A percentile compares a stretch with the other conserved stretches of the same genome.
phyloP scores from a whole-genome alignment of 2,888 invertebrate species.

The Ophion costatus region DNA sequence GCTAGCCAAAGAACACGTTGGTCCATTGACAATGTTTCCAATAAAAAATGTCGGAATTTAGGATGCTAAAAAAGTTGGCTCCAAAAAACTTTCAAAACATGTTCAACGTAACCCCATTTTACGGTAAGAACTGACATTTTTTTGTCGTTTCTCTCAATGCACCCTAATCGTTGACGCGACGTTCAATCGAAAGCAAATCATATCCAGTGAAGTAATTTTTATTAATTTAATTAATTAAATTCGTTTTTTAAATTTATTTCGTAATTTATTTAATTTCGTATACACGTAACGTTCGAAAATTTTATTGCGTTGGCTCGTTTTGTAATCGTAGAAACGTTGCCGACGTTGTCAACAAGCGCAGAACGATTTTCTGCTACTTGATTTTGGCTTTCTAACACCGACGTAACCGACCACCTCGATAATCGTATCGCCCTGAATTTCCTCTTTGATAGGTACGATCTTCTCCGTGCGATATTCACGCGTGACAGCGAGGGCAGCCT shows the following conservation, averaged over 20 bases:
- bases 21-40: too few species aligned
- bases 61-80: too few species aligned
- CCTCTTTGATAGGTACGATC: conserved; percentile 78
- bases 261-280: neutral
- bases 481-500: conserved; percentile 83
- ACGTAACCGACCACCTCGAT: conserved; percentile 84
- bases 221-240: too few species aligned
- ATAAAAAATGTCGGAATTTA: too few species aligned
- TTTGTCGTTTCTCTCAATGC: neutral
- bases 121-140: too few species aligned
- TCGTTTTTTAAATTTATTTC: too few species aligned
- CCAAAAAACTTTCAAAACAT: too few species aligned
- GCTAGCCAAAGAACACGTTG: too few species aligned
- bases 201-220: too few species aligned
- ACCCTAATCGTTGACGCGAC: neutral
- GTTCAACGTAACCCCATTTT: too few species aligned
- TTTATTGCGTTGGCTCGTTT: neutral
- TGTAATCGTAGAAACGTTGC: neutral
- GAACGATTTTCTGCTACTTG: conserved; percentile 22
- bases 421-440: conserved; percentile 80
- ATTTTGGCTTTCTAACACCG: conserved; percentile 82
- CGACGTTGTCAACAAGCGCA: conserved; percentile 53
- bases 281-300: neutral
- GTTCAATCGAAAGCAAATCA: neutral
- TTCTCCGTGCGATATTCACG: conserved; percentile 79